Percentiles rank a stretch among this genome's conserved stretches.
Conservation (phyloP, 2,888 invertebrate genomes). For the Invenusta paracnida region DNA sequence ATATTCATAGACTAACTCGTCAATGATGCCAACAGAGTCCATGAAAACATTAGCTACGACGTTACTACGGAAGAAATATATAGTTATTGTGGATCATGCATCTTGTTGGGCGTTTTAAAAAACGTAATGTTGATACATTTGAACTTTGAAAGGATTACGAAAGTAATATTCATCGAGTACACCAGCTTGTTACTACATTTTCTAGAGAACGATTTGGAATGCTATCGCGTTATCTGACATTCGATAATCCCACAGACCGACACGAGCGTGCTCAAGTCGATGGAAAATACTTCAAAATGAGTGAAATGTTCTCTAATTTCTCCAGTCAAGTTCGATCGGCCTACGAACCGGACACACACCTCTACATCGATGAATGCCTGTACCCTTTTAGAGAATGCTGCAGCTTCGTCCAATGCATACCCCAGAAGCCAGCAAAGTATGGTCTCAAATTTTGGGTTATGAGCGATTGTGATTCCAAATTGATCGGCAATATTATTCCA, state of each 20-base stretch:
- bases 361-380: slow-evolving; percentile 22
- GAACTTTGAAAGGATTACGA: slow-evolving; percentile 26
- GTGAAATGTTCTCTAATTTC: too few species aligned
- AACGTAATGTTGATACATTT: slow-evolving; percentile 14
- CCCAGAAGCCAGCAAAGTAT: slow-evolving; percentile 18
- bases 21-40: slow-evolving; percentile 22
- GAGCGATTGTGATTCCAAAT: slow-evolving; percentile 20
- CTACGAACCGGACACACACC: slow-evolving; percentile 4
- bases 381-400: background rate
- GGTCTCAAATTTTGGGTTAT: background rate
- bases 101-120: slow-evolving; percentile 6
- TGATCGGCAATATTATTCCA: slow-evolving; percentile 15
- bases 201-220: slow-evolving; percentile 33
- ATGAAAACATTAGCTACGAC: slow-evolving; percentile 20
- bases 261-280: background rate
- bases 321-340: background rate
- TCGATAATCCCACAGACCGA: background rate
- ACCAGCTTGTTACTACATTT: slow-evolving; percentile 35
- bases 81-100: slow-evolving; percentile 20
- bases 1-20: background rate
- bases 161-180: slow-evolving; percentile 18
- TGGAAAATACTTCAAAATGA: slow-evolving; percentile 19
- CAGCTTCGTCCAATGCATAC: slow-evolving; percentile 1
- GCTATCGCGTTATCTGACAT: slow-evolving; percentile 19
- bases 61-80: slow-evolving; percentile 23